phyloP scores from a whole-genome alignment of 2,113 vertebrate species.

The Boleophthalmus pectinirostris region DNA sequence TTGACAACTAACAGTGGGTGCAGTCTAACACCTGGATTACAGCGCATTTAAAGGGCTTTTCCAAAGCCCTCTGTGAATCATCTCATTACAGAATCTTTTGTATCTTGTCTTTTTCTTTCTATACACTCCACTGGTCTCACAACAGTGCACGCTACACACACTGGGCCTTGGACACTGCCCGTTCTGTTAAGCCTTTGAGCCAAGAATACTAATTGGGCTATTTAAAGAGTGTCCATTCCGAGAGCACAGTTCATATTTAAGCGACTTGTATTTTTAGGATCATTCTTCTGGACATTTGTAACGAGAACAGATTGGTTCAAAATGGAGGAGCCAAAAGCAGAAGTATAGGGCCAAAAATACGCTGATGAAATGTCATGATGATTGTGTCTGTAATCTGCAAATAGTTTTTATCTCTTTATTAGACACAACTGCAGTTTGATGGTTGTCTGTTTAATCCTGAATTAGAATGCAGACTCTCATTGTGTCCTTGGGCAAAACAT shows the following conservation, averaged over 20 bases:
- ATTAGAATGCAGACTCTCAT: too few relatives aligned
- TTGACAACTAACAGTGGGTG: too few relatives aligned
- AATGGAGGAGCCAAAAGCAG: too few relatives aligned
- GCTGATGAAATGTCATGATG: too few relatives aligned
- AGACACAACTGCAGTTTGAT: too few relatives aligned
- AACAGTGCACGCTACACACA: constrained; percentile 45
- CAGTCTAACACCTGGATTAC: too few relatives aligned
- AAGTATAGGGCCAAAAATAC: too few relatives aligned
- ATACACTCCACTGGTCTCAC: constrained; percentile 33
- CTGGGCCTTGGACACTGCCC: constrained; percentile 57
- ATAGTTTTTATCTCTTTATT: too few relatives aligned
- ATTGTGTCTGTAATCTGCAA: too few relatives aligned
- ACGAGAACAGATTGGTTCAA: neutral
- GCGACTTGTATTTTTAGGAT: constrained; percentile 18
- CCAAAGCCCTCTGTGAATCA: constrained; percentile 29
- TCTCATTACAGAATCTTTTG: constrained; percentile 50
- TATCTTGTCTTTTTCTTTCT: constrained; percentile 20
- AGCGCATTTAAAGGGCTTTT: constrained; percentile 57
- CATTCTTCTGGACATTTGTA: constrained; percentile 12
- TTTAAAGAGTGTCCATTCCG: constrained; percentile 54
- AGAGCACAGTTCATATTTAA: constrained; percentile 46
- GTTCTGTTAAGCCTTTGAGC: constrained; percentile 55
- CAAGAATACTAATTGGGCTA: constrained; percentile 74
- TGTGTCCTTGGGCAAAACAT: neutral
- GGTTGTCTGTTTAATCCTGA: too few relatives aligned